Conservation (phyloP, 2,888 invertebrate species). For the Tenthredo amoena region DNA sequence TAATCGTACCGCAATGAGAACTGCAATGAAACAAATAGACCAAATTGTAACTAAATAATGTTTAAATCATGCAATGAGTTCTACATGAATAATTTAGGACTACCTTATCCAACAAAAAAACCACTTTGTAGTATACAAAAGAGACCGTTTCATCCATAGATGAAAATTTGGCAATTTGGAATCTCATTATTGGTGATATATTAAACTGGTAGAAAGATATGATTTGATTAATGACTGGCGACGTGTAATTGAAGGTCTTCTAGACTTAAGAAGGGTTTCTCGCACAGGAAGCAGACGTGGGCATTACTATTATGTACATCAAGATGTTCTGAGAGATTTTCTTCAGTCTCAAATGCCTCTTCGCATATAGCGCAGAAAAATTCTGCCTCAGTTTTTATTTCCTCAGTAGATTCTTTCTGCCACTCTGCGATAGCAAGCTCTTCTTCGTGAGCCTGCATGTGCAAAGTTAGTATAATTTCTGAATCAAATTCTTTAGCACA, state of each 20-base stretch:
- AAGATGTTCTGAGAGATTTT: slow-evolving; percentile 70
- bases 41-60: neutral
- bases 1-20: neutral
- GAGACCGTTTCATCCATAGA: neutral
- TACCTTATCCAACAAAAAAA: neutral
- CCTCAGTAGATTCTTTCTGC: slow-evolving; percentile 64
- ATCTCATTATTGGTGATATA: neutral
- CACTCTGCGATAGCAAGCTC: slow-evolving; percentile 72
- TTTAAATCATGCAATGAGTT: neutral
- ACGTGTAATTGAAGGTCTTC: slow-evolving; percentile 73
- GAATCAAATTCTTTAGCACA: slow-evolving; percentile 69
- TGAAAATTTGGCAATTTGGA: neutral
- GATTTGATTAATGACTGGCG: slow-evolving; percentile 68
- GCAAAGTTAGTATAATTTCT: slow-evolving; percentile 71
- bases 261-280: slow-evolving; percentile 70
- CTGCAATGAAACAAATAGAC: neutral
- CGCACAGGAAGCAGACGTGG: slow-evolving; percentile 73
- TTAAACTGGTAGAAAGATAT: neutral
- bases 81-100: neutral
- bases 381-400: slow-evolving; percentile 60
- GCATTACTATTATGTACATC: slow-evolving; percentile 70
- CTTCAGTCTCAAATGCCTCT: slow-evolving; percentile 67
- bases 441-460: slow-evolving; percentile 73
- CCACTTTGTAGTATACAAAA: neutral
- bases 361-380: slow-evolving; percentile 72